phyloP scores from a whole-genome alignment of 1,140 invertebrate species.

The Oryzaephilus surinamensis region DNA sequence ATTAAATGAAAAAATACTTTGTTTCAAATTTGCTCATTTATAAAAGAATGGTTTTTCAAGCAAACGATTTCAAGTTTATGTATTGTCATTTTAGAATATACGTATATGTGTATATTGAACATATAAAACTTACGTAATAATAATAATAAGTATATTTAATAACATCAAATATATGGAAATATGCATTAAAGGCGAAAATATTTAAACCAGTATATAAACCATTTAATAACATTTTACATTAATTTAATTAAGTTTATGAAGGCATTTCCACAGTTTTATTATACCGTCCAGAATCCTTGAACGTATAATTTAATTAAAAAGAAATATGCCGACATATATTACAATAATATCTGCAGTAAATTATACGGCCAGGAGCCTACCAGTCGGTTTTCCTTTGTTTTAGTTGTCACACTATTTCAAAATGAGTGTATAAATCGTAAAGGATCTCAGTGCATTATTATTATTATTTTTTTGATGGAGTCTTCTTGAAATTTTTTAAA shows the following conservation, averaged over 20 bases:
- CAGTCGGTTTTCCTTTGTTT: constrained; percentile 16
- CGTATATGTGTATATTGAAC: too few species aligned
- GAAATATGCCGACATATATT: constrained; percentile 21
- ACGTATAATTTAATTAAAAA: constrained; percentile 20
- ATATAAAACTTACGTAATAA: too few species aligned
- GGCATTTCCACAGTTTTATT: constrained; percentile 16
- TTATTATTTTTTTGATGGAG: too few species aligned
- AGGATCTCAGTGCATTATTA: constrained; percentile 9
- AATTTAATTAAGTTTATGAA: constrained; percentile 19
- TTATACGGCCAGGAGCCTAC: constrained; percentile 10
- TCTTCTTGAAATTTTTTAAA: too few species aligned
- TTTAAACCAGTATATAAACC: constrained; percentile 6
- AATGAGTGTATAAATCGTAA: constrained; percentile 11
- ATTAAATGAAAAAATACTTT: too few species aligned
- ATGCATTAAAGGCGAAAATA: neutral
- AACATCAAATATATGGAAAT: too few species aligned
- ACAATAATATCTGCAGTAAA: constrained; percentile 19
- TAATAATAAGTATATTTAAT: too few species aligned
- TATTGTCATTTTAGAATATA: too few species aligned
- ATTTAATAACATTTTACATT: constrained; percentile 17
- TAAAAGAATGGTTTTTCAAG: too few species aligned
- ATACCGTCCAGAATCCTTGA: constrained; percentile 12
- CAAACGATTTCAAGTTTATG: too few species aligned
- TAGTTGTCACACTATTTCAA: constrained; percentile 7
- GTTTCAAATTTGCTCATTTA: too few species aligned